These are phyloP conservation scores for Oophaga sylvatica DNA, from an alignment of 2,797 vertebrate genomes.

Conservation along the genomic window DNA sequence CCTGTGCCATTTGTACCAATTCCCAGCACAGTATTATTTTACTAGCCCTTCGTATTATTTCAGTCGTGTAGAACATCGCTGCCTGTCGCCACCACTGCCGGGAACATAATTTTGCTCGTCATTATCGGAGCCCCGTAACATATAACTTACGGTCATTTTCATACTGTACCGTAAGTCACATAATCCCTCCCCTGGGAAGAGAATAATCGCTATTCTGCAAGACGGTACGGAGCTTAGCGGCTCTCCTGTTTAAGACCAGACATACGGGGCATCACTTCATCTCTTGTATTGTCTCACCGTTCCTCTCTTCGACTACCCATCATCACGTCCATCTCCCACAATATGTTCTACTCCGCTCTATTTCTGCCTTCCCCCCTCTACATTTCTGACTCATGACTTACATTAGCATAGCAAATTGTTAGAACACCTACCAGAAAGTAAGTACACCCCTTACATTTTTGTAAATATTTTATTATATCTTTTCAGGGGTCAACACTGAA, in stretches of 20 bases:
- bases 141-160: slow-evolving; percentile 21
- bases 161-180: slow-evolving; percentile 19
- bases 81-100: background rate
- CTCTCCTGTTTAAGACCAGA: background rate
- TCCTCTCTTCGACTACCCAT: background rate
- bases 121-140: background rate
- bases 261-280: background rate
- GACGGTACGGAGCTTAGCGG: background rate
- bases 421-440: slow-evolving; percentile 18
- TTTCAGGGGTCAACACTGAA: too few species aligned
- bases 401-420: slow-evolving; percentile 28
- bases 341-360: slow-evolving; percentile 19
- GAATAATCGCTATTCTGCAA: slow-evolving; percentile 13
- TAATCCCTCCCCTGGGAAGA: slow-evolving; percentile 11
- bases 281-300: slow-evolving; percentile 1
- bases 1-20: slow-evolving; percentile 9
- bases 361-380: slow-evolving; percentile 16
- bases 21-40: slow-evolving; percentile 4
- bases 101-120: background rate
- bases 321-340: slow-evolving; percentile 11
- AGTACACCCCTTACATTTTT: too few species aligned
- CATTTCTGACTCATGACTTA: slow-evolving; percentile 34
- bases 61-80: background rate
- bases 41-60: background rate
- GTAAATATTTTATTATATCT: too few species aligned